Percentiles rank a stretch among this genome's conserved stretches.
Evolutionary conservation across 2,113 vertebrate species (phyloP).

Genomic region (Phoenicopterus ruber): DNA sequence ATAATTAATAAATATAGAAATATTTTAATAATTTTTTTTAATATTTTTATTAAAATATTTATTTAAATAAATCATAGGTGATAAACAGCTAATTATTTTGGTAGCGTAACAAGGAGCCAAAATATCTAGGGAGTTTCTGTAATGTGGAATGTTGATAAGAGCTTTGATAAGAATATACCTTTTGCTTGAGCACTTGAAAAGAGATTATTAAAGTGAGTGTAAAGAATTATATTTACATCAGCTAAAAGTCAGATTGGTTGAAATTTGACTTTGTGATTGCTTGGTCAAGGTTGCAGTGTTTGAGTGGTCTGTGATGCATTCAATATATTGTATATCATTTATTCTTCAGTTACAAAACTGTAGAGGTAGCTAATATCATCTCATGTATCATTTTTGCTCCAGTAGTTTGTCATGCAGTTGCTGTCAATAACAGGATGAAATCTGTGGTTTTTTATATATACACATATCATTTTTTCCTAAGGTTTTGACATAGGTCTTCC

Average conservation of each 20-base stretch:
- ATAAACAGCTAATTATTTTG: not conserved
- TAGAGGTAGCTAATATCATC: not conserved
- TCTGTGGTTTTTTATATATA: not conserved
- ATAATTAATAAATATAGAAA: not conserved
- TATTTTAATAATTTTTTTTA: not conserved
- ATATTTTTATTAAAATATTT: not conserved
- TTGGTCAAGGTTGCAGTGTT: not conserved
- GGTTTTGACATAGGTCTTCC: not conserved
- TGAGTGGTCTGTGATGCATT: not conserved
- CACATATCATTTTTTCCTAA: not conserved
- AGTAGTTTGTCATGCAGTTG: not conserved
- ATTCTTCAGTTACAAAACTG: not conserved
- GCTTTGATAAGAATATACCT: not conserved
- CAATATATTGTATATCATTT: not conserved
- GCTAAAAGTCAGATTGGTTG: not conserved
- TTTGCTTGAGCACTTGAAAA: not conserved
- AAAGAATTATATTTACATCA: not conserved
- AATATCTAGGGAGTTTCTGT: not conserved
- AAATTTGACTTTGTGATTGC: not conserved
- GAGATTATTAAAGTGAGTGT: not conserved
- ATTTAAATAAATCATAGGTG: not conserved
- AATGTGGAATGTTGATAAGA: not conserved
- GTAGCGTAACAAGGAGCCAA: not conserved
- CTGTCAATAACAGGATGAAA: not conserved
- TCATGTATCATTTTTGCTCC: not conserved